These are phyloP conservation scores for Percopsis transmontana DNA, from an alignment of 2,113 vertebrate species.

Conservation along the genomic window DNA sequence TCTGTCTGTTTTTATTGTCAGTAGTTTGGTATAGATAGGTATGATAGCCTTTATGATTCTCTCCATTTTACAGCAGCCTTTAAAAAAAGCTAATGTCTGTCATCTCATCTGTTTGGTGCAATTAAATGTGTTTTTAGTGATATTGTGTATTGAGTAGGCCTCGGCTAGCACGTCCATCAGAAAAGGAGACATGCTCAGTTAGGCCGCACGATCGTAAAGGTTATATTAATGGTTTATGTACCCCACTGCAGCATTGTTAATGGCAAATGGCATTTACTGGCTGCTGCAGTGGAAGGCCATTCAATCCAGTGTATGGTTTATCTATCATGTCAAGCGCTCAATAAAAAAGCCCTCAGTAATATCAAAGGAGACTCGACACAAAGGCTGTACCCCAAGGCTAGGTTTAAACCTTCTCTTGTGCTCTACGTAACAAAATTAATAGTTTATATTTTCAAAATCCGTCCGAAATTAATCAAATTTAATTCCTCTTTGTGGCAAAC, in stretches of 20 bases:
- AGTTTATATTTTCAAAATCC: slow-evolving; percentile 75
- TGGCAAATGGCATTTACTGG: slow-evolving; percentile 78
- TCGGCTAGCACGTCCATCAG: slow-evolving; percentile 65
- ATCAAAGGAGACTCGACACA: slow-evolving; percentile 76
- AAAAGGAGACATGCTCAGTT: slow-evolving; percentile 70
- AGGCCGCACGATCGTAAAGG: slow-evolving; percentile 73
- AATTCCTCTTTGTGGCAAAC: slow-evolving; percentile 57
- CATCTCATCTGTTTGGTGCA: slow-evolving; percentile 75
- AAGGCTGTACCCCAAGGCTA: slow-evolving; percentile 71
- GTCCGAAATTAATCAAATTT: slow-evolving; percentile 74
- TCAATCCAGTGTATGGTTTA: slow-evolving; percentile 77
- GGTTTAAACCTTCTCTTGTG: slow-evolving; percentile 73
- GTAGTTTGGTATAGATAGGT: slow-evolving; percentile 50
- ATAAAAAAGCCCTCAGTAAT: slow-evolving; percentile 76
- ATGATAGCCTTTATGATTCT: slow-evolving; percentile 36
- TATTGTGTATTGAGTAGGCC: slow-evolving; percentile 53
- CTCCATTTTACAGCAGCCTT: slow-evolving; percentile 67
- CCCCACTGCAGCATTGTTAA: slow-evolving; percentile 76
- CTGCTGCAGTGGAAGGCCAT: slow-evolving; percentile 72
- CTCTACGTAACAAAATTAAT: slow-evolving; percentile 73
- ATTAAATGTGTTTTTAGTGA: slow-evolving; percentile 74
- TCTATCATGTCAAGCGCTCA: slow-evolving; percentile 80
- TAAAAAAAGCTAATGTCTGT: slow-evolving; percentile 73
- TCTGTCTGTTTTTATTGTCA: slow-evolving; percentile 54
- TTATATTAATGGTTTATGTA: slow-evolving; percentile 80